Evolutionary conservation across 2,888 invertebrate species (phyloP).

Genomic region (Lycocerus yunnanus): DNA sequence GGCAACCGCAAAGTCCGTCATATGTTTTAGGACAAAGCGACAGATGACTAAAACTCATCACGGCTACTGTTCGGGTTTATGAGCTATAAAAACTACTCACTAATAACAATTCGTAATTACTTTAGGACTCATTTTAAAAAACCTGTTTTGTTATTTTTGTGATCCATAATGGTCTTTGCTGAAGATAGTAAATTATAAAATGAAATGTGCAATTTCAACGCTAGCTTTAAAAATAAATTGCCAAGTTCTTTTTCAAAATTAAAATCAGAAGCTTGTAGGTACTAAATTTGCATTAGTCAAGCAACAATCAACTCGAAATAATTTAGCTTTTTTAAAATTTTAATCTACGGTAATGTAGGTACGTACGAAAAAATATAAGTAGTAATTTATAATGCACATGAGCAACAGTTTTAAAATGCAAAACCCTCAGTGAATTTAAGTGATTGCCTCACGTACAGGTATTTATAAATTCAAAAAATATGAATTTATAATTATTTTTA

Average conservation of each 20-base stretch:
- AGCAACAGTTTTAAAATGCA: background rate
- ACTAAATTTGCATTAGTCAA: background rate
- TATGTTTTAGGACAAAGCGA: slow-evolving; percentile 23
- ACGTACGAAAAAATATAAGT: background rate
- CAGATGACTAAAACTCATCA: slow-evolving; percentile 34
- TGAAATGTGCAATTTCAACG: background rate
- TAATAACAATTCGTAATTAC: slow-evolving; percentile 28
- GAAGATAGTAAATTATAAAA: slow-evolving; percentile 4
- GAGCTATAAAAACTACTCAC: slow-evolving; percentile 34
- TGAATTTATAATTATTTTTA: background rate
- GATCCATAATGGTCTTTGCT: background rate
- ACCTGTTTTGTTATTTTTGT: slow-evolving; percentile 16
- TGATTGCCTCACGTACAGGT: background rate
- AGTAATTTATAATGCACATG: background rate
- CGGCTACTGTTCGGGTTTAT: slow-evolving; percentile 38
- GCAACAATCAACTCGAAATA: background rate
- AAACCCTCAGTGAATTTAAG: background rate
- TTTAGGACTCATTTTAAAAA: slow-evolving; percentile 22
- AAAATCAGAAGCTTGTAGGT: background rate
- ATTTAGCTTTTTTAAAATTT: background rate
- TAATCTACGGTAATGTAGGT: background rate
- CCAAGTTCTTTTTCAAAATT: background rate
- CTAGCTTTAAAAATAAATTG: background rate
- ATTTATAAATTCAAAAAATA: background rate
- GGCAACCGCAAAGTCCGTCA: slow-evolving; percentile 26